Base-by-base conservation (phyloP, 2,888 invertebrate species). In the Ariolimax columbianus region DNA sequence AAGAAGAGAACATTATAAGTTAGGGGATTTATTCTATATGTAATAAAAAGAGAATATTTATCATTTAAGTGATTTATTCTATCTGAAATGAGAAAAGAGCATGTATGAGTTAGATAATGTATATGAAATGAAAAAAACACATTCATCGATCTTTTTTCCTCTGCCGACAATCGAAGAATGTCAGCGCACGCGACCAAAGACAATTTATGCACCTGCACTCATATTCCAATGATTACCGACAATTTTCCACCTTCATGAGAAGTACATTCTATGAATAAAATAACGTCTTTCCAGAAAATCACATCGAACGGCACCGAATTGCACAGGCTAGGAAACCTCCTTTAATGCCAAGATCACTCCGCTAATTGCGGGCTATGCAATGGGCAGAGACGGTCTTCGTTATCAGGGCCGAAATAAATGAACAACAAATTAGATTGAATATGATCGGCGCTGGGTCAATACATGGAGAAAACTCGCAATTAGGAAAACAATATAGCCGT, bases 381-480 rank as follows among this genome's bases (percentile, higher is more conserved):
- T 77, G 30, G 23, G 51, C 11, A 26, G 55, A 77, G 77, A n/a
- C 51, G 55, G 6, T 33, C 55, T 36, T 77, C 55, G 33, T 77
- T 77, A 77, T 55, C 55, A 33, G 55, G 33, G 19, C 51, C 43
- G 7, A 73, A 77, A 40, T 23, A 78, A 59, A 78, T 3, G 77
- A 78, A 38, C n/a, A 78, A 63, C 77, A 78, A 78, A 63, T 78
- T 59, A 78, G 59, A 78, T 78, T 63, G 6, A 17, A 33, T 63
- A 40, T 78, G 40, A 55, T 33, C 33, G 19, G 23, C 23, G 23
- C 3, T 55, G 23, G 11, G 36, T 77, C 77, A 77, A 77, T 51
- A 36, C 7, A 77, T 23, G 6, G 43, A 51, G 36, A 77, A 51
- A 36, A 36, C 26, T 55, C 51, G 9, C 51, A 55, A 51, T 55